Conservation (phyloP, 30 jellyfish, hydroid and myxozoan genomes). For the Clytia hemisphaerica region DNA sequence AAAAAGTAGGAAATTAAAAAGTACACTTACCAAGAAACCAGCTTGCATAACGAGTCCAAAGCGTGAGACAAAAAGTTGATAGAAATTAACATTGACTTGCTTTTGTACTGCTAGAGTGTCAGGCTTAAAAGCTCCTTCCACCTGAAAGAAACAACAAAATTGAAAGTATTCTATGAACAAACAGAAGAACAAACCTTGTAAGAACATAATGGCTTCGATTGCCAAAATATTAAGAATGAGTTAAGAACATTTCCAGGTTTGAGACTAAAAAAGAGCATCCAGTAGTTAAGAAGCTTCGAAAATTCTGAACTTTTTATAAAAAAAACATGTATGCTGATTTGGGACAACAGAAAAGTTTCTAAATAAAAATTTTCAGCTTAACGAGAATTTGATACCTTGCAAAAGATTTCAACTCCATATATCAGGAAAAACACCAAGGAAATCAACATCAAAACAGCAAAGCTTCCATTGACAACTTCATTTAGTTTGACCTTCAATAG, state of each 20-base stretch:
- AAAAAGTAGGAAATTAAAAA: too few relatives aligned
- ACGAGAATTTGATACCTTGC: constrained; percentile 53
- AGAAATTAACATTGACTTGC: constrained; percentile 45
- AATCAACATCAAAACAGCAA: constrained; percentile 75
- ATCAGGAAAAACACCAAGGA: constrained; percentile 81
- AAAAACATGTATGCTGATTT: too few relatives aligned
- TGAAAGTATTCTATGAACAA: not conserved
- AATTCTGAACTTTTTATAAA: too few relatives aligned
- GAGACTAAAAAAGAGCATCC: not conserved
- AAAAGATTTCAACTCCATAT: constrained; percentile 91
- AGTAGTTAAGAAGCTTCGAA: not conserved
- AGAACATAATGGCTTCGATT: too few relatives aligned
- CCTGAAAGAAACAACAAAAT: constrained; percentile 28
- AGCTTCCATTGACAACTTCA: constrained; percentile 58
- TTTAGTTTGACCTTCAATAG: constrained; percentile 46
- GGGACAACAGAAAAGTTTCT: too few relatives aligned
- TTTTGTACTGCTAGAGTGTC: constrained; percentile 9
- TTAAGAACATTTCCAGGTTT: too few relatives aligned
- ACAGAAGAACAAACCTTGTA: not conserved
- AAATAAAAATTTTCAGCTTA: too few relatives aligned
- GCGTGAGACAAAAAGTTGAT: constrained; percentile 64
- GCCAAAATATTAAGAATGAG: too few relatives aligned
- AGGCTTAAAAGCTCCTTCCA: constrained; percentile 68
- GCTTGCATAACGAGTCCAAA: constrained; percentile 91
- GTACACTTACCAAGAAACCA: constrained; percentile 56